Base-by-base conservation (phyloP, 2,113 vertebrate species). In the Sula dactylatra region DNA sequence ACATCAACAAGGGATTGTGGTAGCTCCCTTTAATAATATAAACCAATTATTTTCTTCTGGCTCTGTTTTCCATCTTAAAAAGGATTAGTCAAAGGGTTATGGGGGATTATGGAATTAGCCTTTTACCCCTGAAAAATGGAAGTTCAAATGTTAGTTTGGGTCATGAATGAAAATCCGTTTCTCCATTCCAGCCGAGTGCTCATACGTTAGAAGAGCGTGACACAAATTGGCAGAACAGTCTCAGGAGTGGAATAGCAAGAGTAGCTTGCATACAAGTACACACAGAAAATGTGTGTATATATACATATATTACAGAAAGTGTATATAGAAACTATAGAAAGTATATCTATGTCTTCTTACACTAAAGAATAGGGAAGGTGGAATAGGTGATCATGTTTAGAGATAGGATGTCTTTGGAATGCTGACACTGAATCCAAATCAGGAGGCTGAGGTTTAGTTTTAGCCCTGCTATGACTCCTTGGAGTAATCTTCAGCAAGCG, bases 31-130 rank as follows among this genome's bases (percentile, higher is more conserved):
- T 73, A 95, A 87, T 76, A 74, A 92, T 47, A 85, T 73, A 95
- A 97, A 67, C 49, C 54, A 93, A 95, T 95, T 96, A 73, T 90
- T 92, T 91, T 80, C 89, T 95, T 87, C 70, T 82, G 54, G 45
- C 58, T 94, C 86, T 64, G 59, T 77, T 90, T 93, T 93, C 38
- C 82, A 78, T 78, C 62, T 89, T 89, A 89, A 89, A 94, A 89
- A 74, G 70, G 50, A 93, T 95, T 95, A 95, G 58, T 80, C 64
- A 86, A 87, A 72, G 82, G 62, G 84, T 88, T 84, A 77, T 42
- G 34, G 4, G 14, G 85, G 47, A 86, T 91, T 94, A 87, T 58
- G 58, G 88, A 94, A 93, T 91, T 73, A 95, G 65, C 81, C 78
- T 94, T 94, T 97, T 78, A 87, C 70, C 73, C 49, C 61, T 79